Evolutionary conservation across 2,113 vertebrate species (phyloP).

Genomic region (Beaufortia kweichowensis): DNA sequence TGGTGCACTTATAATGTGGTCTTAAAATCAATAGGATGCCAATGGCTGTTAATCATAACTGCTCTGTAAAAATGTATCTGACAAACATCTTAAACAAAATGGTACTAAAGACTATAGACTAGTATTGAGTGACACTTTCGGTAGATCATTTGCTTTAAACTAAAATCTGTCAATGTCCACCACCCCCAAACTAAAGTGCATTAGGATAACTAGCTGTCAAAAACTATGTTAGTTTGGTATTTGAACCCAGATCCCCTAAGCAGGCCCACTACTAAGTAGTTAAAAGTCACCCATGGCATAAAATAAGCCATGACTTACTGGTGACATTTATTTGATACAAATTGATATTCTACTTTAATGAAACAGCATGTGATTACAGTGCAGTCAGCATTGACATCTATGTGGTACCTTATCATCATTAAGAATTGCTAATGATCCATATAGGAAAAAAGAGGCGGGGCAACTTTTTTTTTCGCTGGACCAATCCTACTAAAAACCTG

Average conservation of each 20-base stretch:
- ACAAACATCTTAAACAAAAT: background rate
- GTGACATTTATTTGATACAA: no score
- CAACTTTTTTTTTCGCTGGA: background rate
- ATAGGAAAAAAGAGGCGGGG: background rate
- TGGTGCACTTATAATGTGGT: constrained; percentile 11
- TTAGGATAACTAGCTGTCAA: no score
- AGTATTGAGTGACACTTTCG: background rate
- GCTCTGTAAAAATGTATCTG: constrained; percentile 1
- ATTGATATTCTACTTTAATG: background rate
- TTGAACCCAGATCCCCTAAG: no score
- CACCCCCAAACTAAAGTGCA: no score
- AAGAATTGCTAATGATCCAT: background rate
- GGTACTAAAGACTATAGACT: background rate
- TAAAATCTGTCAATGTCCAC: no score
- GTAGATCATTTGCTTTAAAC: no score
- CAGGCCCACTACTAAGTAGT: no score
- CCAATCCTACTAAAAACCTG: constrained; percentile 26
- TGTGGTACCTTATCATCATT: background rate
- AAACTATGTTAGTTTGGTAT: no score
- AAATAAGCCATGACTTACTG: no score
- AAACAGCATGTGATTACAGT: background rate
- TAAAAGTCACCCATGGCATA: no score
- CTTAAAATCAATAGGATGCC: constrained; percentile 12
- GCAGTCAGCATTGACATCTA: background rate
- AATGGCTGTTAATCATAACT: constrained; percentile 8